Conservation (phyloP, 2,888 invertebrate genomes). For the Heterodera filipjevi region DNA sequence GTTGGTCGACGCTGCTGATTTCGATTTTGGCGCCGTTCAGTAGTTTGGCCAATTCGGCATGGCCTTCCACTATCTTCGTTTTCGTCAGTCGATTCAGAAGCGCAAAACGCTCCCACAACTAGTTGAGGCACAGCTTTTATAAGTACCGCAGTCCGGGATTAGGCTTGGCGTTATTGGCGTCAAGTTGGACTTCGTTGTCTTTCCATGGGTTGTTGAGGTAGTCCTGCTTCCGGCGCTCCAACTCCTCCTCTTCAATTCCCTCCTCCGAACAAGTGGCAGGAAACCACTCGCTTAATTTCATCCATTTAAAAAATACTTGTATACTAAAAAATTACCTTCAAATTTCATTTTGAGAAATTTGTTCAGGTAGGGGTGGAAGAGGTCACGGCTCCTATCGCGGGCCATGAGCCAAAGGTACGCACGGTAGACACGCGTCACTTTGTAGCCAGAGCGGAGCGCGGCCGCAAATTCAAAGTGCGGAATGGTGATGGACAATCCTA, state of each 20-base stretch:
- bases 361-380: slow-evolving; percentile 6
- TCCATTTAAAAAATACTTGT: not conserved
- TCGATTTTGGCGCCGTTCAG: no score
- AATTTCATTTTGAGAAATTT: slow-evolving; percentile 11
- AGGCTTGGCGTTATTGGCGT: not conserved
- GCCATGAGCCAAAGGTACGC: not conserved
- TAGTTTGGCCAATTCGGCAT: not conserved
- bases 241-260: slow-evolving; percentile 9
- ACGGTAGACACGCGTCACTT: not conserved
- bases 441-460: not conserved
- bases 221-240: not conserved
- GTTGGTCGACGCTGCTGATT: no score
- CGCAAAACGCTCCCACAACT: slow-evolving; percentile 3
- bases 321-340: not conserved
- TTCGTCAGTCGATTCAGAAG: slow-evolving; percentile 7
- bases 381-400: not conserved
- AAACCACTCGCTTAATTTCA: not conserved
- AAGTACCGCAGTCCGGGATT: not conserved
- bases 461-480: not conserved
- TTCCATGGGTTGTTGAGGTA: not conserved
- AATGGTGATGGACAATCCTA: not conserved
- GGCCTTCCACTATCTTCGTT: not conserved
- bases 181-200: not conserved
- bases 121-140: not conserved
- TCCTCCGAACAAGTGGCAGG: not conserved